Conservation (phyloP, 2,113 vertebrate species). For the Gobio gobio region DNA sequence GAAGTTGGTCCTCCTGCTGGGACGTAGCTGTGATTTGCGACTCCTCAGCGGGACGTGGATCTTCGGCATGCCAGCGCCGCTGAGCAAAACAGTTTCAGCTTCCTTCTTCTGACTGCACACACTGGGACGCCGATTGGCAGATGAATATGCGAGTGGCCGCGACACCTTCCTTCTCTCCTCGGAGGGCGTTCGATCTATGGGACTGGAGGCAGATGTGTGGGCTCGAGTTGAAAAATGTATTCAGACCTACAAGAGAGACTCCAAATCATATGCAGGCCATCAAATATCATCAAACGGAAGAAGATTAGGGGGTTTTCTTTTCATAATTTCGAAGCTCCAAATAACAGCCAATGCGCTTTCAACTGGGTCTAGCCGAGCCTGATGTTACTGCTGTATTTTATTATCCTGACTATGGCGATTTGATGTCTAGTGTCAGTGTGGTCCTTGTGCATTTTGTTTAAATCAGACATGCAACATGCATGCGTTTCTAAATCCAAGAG, state of each 20-base stretch:
- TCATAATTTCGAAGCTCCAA: slow-evolving; percentile 29
- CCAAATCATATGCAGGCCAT: slow-evolving; percentile 17
- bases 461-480: neutral
- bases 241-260: slow-evolving; percentile 17
- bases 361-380: neutral
- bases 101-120: slow-evolving; percentile 56
- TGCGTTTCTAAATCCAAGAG: neutral
- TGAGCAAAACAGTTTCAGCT: slow-evolving; percentile 54
- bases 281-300: slow-evolving; percentile 5
- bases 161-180: slow-evolving; percentile 35
- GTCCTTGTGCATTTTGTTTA: neutral
- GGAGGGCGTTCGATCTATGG: slow-evolving; percentile 29
- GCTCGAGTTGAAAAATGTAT: slow-evolving; percentile 15
- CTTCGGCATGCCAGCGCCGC: slow-evolving; percentile 48
- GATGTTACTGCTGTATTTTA: slow-evolving; percentile 1
- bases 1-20: slow-evolving; percentile 60
- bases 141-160: slow-evolving; percentile 35
- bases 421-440: neutral
- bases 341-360: neutral
- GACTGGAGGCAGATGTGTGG: slow-evolving; percentile 1
- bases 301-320: slow-evolving; percentile 4
- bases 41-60: slow-evolving; percentile 57
- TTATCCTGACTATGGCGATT: neutral
- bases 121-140: slow-evolving; percentile 45
- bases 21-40: slow-evolving; percentile 57